phyloP scores from a whole-genome alignment of 2,888 invertebrate genomes.

The Craniophora ligustri region DNA sequence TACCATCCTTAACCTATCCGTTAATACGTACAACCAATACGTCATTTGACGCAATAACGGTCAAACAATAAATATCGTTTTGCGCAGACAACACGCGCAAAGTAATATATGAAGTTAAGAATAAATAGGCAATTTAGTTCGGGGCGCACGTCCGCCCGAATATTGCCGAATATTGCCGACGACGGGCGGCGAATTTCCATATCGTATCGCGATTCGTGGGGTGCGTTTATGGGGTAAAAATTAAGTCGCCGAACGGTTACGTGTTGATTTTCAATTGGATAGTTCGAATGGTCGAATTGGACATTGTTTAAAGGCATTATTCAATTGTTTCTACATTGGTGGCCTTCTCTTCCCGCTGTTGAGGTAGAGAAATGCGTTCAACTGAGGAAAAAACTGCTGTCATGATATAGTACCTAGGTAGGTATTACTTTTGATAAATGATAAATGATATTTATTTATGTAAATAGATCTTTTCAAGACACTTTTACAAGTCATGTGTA shows the following conservation, averaged over 20 bases:
- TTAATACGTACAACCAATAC: slow-evolving; percentile 83
- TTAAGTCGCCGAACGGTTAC: slow-evolving; percentile 80
- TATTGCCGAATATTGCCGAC: slow-evolving; percentile 87
- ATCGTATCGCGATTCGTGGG: slow-evolving; percentile 86
- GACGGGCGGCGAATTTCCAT: slow-evolving; percentile 84
- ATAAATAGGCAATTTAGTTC: slow-evolving; percentile 89
- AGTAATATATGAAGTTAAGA: slow-evolving; percentile 89
- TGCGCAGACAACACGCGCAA: slow-evolving; percentile 88
- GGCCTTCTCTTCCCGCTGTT: slow-evolving; percentile 8
- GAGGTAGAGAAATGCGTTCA: slow-evolving; percentile 7
- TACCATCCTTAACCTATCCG: slow-evolving; percentile 76
- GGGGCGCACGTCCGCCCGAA: slow-evolving; percentile 86
- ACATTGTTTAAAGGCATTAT: slow-evolving; percentile 38
- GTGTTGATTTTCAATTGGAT: slow-evolving; percentile 81
- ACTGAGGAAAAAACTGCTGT: slow-evolving; percentile 11
- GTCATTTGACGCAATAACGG: slow-evolving; percentile 88
- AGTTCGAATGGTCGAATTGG: slow-evolving; percentile 53
- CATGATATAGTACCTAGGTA: too few relatives aligned
- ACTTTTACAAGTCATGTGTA: too few relatives aligned
- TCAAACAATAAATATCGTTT: slow-evolving; percentile 88
- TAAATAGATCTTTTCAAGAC: too few relatives aligned
- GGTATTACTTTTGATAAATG: too few relatives aligned
- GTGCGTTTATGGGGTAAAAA: slow-evolving; percentile 88
- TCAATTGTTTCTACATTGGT: slow-evolving; percentile 46
- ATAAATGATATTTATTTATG: too few relatives aligned